Base-by-base conservation (phyloP, 2,888 invertebrate species). In the Brachylomia viminalis region DNA sequence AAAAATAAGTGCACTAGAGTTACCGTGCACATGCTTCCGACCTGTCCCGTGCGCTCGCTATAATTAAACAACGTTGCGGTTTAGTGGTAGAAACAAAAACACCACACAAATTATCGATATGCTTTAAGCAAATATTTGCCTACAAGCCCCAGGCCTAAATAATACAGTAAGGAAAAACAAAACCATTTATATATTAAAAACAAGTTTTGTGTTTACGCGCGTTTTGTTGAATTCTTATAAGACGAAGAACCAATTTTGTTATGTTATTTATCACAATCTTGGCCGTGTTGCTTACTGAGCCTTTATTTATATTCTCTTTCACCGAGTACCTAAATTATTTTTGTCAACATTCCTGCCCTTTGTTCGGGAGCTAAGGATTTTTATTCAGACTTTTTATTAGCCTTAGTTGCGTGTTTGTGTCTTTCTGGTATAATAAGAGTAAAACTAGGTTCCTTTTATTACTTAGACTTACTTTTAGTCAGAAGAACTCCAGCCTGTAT, bases 331-430 rank as follows among this genome's bases (percentile, higher is more conserved):
- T n/a, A 72, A 33, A 47, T 67, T 72, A 62, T 82, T 81, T 85
- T 66, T 76, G 70, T 70, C 49, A 20, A 49, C 52, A 58, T 72
- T 67, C 72, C 66, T 49, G 62, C 15, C 66, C 27, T 59, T 56
- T 81, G 54, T 64, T 85, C 58, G 2, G 10, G n/a, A n/a, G 20
- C 47, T 27, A 69, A 67, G 56, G 47, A 15, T 85, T 85, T 81
- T 67, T 85, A 81, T 72, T 75, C 72, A 62, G 52, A 17, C 58
- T 56, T 76, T 84, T 84, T 76, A 70, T 52, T 58, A 33, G 58
- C 13, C 30, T 66, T 33, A 64, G 58, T 66, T 13, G 11, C 72
- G 59, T 71, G 70, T 67, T 83, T 61, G 47, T 66, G 38, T 54
- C 11, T 45, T 72, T 42, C 17, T 66, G 54, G 64, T 52, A 30